Evolutionary conservation across 2,113 vertebrate genomes (phyloP).

Genomic region (Bufo gargarizans): DNA sequence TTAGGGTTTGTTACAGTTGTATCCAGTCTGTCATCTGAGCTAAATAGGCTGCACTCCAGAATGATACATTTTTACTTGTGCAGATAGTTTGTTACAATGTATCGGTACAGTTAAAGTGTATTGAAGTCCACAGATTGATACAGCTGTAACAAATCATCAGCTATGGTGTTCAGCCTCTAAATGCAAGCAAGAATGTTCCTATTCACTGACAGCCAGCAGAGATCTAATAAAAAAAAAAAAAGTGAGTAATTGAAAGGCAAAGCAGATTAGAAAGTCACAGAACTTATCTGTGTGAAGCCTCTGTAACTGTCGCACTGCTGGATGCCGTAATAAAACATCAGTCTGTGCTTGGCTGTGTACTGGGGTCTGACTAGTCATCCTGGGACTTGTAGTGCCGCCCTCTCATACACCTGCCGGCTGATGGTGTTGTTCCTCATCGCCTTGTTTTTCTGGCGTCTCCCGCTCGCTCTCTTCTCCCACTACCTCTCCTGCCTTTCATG

Average conservation of each 20-base stretch:
- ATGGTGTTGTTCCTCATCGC: background rate
- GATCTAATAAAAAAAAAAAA: background rate
- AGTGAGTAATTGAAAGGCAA: no score
- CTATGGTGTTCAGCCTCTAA: background rate
- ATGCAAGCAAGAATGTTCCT: background rate
- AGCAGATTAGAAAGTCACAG: no score
- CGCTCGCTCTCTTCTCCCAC: slow-evolving; percentile 24
- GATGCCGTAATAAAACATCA: background rate
- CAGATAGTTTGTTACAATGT: no score
- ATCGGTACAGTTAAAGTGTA: no score
- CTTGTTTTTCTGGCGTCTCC: background rate
- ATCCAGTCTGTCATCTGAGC: background rate
- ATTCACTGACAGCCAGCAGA: background rate
- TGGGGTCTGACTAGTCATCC: background rate
- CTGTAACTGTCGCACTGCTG: background rate
- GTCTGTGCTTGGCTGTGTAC: background rate
- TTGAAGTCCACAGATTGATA: background rate
- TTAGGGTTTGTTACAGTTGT: background rate
- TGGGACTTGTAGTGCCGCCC: background rate
- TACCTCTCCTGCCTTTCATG: background rate
- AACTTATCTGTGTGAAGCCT: background rate
- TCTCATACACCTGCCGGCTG: background rate
- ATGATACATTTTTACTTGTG: no score
- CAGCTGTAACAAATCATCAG: background rate
- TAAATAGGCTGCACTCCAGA: no score